A percentile compares a stretch with the other conserved stretches of the same genome.
Evolutionary conservation across 53 echinoderm and acorn worm species (phyloP).

Genomic region (Zoroaster sp.): DNA sequence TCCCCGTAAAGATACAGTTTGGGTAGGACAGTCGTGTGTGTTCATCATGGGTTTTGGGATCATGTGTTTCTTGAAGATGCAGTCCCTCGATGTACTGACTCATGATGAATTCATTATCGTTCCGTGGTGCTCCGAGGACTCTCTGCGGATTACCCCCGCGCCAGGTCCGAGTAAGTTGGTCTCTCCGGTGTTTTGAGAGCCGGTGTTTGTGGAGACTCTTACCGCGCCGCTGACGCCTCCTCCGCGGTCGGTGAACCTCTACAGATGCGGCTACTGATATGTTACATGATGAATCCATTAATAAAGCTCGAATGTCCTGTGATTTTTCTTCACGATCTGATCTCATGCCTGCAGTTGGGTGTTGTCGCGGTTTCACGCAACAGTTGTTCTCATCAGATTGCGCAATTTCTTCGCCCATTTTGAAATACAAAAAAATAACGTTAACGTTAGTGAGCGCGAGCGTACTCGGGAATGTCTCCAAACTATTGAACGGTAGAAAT

Average conservation of each 20-base stretch:
- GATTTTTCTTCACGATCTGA: background rate
- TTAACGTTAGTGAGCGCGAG: background rate
- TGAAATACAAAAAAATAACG: background rate
- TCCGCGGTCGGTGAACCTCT: conserved; percentile 6
- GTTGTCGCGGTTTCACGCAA: background rate
- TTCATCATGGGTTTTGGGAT: background rate
- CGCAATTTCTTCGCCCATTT: conserved; percentile 34
- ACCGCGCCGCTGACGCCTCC: conserved; percentile 32
- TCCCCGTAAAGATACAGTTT: background rate
- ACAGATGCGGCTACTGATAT: background rate
- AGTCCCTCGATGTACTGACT: conserved; percentile 51
- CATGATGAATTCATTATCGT: conserved; percentile 72
- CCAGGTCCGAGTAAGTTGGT: background rate
- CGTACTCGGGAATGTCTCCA: background rate
- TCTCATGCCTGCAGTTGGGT: background rate
- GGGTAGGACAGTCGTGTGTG: background rate
- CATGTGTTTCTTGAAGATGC: background rate
- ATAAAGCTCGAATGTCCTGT: background rate
- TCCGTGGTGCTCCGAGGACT: conserved; percentile 61
- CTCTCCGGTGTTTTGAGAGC: conserved; percentile 20
- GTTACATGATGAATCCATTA: background rate
- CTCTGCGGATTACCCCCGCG: background rate
- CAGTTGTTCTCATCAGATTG: background rate
- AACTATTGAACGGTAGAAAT: no score
- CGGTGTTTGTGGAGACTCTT: conserved; percentile 42